Base-by-base conservation (phyloP, 2,113 vertebrate genomes). In the Bujurquina vittata region DNA sequence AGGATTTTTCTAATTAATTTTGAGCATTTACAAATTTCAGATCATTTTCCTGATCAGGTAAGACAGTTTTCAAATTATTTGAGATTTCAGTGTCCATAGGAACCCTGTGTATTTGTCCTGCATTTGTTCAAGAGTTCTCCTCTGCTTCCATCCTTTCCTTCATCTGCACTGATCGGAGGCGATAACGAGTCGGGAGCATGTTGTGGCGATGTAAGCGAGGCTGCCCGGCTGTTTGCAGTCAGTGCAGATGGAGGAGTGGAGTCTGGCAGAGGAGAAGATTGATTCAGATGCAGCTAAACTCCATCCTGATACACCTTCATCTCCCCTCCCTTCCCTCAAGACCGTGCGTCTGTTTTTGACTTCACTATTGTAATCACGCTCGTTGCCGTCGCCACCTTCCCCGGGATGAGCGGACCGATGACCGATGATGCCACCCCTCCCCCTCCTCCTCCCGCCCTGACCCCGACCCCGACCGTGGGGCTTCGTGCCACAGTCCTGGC, bases 351-450 rank as follows among this genome's bases (percentile, higher is more conserved):
- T 77, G 98, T 97, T 96, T 99, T 99, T 89, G 98, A 98, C 95
- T 99, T 99, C 80, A 99, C 98, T 97, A 99, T 99, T 23, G 98
- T 99, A 91, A 99, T 99, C 93, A 99, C 98, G 54, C 98, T 99
- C 17, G 98, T 99, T 46, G 98, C 97, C 15, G 93, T 95, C 1
- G 97, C 97, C 85, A 97, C 96, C 94, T 99, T 99, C 86, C 98
- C 98, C 0, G 98, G 98, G 86, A 99, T 92, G 0, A 98, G 96
- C 5, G 98, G 98, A 76, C 98, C 97, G 60, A 98, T 96, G 90
- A 97, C 95, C 0, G 97, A 95, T 2, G 97, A 85, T 6, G 98
- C 94, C 31, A 97, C 59, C 63, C 91, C 96, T 17, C 97, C 97
- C 57, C 97, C 91, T 1, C 84, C 91, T 35, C 89, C 89, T 33